Evolutionary conservation across 2,888 invertebrate species (phyloP), one percentile per base, ranked within the genome.

Genomic region (Eurois occulta): DNA sequence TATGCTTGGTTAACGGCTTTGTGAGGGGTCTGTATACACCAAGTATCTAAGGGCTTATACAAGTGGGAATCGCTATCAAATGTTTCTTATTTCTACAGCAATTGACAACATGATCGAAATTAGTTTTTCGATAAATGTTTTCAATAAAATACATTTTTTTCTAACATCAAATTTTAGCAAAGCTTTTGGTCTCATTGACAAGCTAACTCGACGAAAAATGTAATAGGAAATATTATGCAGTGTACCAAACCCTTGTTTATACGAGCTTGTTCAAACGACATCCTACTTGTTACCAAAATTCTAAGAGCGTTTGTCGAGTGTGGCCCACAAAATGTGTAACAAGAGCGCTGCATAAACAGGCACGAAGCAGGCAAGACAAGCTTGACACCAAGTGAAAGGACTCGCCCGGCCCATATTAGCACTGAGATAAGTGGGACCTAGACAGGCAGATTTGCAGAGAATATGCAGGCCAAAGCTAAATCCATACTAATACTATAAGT

Each of bases 401-500:
- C 86, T 76, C 72, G 24, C 68, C 86, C 32, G 77, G 16, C 69
- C 77, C 41, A 83, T 76, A 82, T 76, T 76, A 83, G 60, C 35
- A 58, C 64, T 11, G 41, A 55, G 32, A 58, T 81, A 74, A 72
- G 58, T 74, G 64, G 60, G 13, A 41, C 62, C 64, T n/a, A 75
- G 43, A 64, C 52, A 32, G 64, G 68, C 58, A 4, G n/a, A 52
- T 71, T 55, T 16, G 35, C 28, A 55, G 24, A 0, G 18, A 74
- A 74, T 32, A 62, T 55, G 16, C n/a, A 48, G 24, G 46, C 41
- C 35, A 2, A 41, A 84, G 55, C n/a, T 64, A 24, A 11, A 38
- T 64, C 24, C 24, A 38, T 24, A 13, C 8, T 24, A 24, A 35
- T 38, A 64, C 11, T 64, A 11, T 10, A 0, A 21, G 11, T 24